Evolutionary conservation across 2,888 invertebrate genomes (phyloP), one percentile per base, ranked within the genome.

Genomic region (Clepsis dumicolana): DNA sequence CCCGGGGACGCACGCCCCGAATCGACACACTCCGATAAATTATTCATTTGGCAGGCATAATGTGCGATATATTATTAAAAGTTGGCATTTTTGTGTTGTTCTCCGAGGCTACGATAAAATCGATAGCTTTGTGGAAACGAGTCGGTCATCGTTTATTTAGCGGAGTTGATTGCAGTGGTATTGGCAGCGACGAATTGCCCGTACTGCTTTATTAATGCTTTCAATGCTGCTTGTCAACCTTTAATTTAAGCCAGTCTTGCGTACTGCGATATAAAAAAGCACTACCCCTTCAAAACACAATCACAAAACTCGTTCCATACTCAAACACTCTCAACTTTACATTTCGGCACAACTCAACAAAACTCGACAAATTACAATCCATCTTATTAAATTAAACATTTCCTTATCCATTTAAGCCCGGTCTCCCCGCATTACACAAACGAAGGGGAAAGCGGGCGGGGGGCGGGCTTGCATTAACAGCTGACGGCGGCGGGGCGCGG

Each of bases 51-150:
- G 85, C 90, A 85, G 89, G 87, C 90, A 91, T 92, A 91, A 93
- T 93, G 92, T 91, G 90, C 89, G 84, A 92, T 93, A 88, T 90
- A 93, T 93, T 93, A 93, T 93, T 93, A 92, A 93, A 92, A 91
- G 87, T 92, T 91, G 86, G 84, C 89, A 91, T 92, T 93, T 91
- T 90, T 89, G 88, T 89, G 80, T 84, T 85, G 84, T 85, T 85
- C 85, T 83, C 77, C 76, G 75, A 77, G 78, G 79, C 77, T 74
- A 73, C 77, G 79, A 83, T 82, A 80, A 84, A 87, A 89, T 89
- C 85, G 80, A 85, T 86, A 77, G 75, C 74, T 77, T 72, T 73
- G 75, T 77, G 76, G 72, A 76, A 77, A 76, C 62, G 71, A 72
- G 70, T 72, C 63, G 73, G 77, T 77, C 72, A 80, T 78, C 72